Evolutionary conservation across 2,113 vertebrate genomes (phyloP), one percentile per base, ranked within the genome.

Genomic region (Melanerpes formicivorus): DNA sequence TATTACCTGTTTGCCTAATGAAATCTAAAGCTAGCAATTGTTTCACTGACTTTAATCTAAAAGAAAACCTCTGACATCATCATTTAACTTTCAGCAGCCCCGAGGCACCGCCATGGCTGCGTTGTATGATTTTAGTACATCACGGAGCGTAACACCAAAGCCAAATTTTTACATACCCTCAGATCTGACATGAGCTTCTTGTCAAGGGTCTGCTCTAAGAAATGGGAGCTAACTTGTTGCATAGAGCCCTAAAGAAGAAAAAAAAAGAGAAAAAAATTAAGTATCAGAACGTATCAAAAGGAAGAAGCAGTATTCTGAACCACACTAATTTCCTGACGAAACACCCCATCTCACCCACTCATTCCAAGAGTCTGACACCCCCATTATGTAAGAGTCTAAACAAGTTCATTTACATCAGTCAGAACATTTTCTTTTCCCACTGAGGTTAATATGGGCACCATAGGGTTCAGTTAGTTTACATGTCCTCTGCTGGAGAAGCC

Each of bases 131-230:
- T 67, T 80, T 14, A 64, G 27, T 10, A 58, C 18, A 9, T 52
- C 23, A 82, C n/a, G 58, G 16, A 59, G 3, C 73, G 21, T 15
- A 44, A 42, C 71, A 72, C 27, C 22, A 77, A 87, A 60, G 7
- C 7, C 44, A 58, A 59, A 85, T 18, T 12, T 56, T 62, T 78
- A 92, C 66, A 42, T 97, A 99, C 99, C 97, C 99, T 97, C 77
- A 99, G 98, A 93, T 99, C 99, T 5, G 99, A 99, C 99, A 99
- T 99, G 79, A 99, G 98, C 95, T 99, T 99, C 98, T 99, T 99
- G 92, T 99, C 99, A 84, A 99, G 95, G 1, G 99, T 99, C 96
- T 99, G 99, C 94, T 99, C 99, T 97, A 99, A 97, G 90, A 99
- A 99, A 93, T 99, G 99, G 81, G 98, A 98, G 90, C 99, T 99